Base-by-base conservation (phyloP, 1,140 invertebrate genomes). In the Lepidurus packardi region DNA sequence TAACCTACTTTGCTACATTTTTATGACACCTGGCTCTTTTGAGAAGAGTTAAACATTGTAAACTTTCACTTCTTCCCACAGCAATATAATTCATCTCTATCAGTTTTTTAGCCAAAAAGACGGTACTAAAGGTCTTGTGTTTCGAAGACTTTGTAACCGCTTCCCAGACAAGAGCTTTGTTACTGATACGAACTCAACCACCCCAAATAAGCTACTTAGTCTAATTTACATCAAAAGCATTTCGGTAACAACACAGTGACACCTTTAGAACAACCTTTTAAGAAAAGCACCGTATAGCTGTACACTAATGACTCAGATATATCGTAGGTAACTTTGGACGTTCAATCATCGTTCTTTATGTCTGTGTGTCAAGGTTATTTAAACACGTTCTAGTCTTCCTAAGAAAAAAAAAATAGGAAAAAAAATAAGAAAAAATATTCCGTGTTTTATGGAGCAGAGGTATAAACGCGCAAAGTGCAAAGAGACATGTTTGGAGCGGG, bases 181-280 rank as follows among this genome's bases (percentile, higher is more conserved):
- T 34, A 4, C 34, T 34, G 34, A 34, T 34, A 34, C 53, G 21
- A 65, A 65, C 53, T 65, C 53, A 65, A n/a, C 21, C 53, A 65
- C 21, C 53, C 53, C n/a, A 65, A 65, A 65, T 65, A 65, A 65
- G 53, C 53, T 65, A 65, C 53, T 65, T 65, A 65, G 53, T 21
- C n/a, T 16, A 65, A 65, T 65, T 65, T 65, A 65, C 53, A 65
- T 65, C 16, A 65, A 65, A 65, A 65, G 53, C 53, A 65, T 16
- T 21, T n/a, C 21, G 21, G 1, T 65, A 65, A n/a, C 13, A 65
- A 65, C 45, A 7, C 10, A 47, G 3, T 11, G 45, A 65, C 8
- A 16, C 0, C 13, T 13, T 13, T n/a, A 3, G 21, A 65, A n/a
- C n/a, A 13, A 65, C 5, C 53, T 47, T 47, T 3, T 0, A 47